Conservation (phyloP, 2,888 invertebrate genomes). For the Philopedon plagiatum region DNA sequence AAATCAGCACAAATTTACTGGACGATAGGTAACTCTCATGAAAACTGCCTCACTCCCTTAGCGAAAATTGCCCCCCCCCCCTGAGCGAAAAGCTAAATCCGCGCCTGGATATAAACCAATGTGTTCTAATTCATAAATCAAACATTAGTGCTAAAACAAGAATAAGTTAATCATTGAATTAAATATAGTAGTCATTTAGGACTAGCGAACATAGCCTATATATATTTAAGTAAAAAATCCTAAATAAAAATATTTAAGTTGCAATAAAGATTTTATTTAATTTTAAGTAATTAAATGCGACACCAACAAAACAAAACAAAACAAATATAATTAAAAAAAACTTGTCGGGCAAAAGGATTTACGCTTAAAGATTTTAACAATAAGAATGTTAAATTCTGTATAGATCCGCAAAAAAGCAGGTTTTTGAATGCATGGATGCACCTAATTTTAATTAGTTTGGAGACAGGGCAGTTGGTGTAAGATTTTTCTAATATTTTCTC, state of each 20-base stretch:
- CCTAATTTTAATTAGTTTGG: not conserved
- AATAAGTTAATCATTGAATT: too few relatives aligned
- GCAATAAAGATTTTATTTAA: not conserved
- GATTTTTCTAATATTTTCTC: not conserved
- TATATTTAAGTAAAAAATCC: too few relatives aligned
- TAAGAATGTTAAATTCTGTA: not conserved
- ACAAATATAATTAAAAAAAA: not conserved
- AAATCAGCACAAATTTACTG: too few relatives aligned
- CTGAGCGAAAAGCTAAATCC: too few relatives aligned
- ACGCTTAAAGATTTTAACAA: conserved; percentile 4
- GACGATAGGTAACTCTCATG: too few relatives aligned
- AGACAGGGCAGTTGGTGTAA: not conserved
- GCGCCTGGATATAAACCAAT: too few relatives aligned
- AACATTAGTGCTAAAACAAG: too few relatives aligned
- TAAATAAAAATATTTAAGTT: not conserved
- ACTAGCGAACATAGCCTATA: too few relatives aligned
- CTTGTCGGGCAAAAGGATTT: not conserved
- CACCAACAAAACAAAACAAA: not conserved
- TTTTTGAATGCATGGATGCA: not conserved
- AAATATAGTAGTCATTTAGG: too few relatives aligned
- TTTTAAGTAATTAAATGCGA: not conserved
- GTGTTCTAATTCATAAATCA: too few relatives aligned
- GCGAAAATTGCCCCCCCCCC: too few relatives aligned
- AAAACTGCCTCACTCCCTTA: too few relatives aligned
- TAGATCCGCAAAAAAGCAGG: not conserved